Evolutionary conservation across 2,113 vertebrate species (phyloP), one percentile per base, ranked within the genome.

Genomic region (Falco punctatus): DNA sequence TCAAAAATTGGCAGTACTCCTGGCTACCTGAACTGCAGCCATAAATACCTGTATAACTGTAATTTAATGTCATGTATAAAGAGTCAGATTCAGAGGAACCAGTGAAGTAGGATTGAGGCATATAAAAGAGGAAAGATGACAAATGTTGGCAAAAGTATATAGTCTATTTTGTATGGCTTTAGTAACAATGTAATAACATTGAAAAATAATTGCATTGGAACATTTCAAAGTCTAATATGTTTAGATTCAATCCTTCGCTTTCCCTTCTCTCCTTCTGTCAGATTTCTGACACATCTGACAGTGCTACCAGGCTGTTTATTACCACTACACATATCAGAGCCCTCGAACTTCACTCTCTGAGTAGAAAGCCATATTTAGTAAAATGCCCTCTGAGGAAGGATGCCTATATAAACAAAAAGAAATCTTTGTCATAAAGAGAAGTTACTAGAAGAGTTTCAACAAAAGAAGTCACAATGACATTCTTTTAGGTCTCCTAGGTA

Each of bases 261-360:
- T 75, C 74, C 59, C 20, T 81, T 87, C 58, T 28, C 4, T 75
- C 51, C 55, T 91, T 7, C 77, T 91, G 65, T 89, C 58, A 86
- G 66, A 74, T 64, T 90, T 84, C 90, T 93, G 92, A 89, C 58
- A 42, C 61, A 42, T 64, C 80, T 96, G 86, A 72, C 64, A 94
- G 22, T 86, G 33, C 73, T 92, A 91, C 33, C 52, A 70, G 51
- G n/a, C 81, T 82, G 15, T 78, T 72, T 92, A 46, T 92, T 90
- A 57, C 27, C 16, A 7, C 65, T 46, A 10, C 6, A 8, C 52
- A 77, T 73, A 77, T 73, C n/a, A 38, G 54, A 73, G 44, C 70
- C 77, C 78, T 92, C 86, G 80, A 77, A 86, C 46, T 69, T 96
- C 69, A 65, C 0, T 44, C 55, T 82, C 49, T 67, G 72, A 96